Evolutionary conservation across 2,797 vertebrate genomes (phyloP).

Genomic region (Apodemus agrarius): DNA sequence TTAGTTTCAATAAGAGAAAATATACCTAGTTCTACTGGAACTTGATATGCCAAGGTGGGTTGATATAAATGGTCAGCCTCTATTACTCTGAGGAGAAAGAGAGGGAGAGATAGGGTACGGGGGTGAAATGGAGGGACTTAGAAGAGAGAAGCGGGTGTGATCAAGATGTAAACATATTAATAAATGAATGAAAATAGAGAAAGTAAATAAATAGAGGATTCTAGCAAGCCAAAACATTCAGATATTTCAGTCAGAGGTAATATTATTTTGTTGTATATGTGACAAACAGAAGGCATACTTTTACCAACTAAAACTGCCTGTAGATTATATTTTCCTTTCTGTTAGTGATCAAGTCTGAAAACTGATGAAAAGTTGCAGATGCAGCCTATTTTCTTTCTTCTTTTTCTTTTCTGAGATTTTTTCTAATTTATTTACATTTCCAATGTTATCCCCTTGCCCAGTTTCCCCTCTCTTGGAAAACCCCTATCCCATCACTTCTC

Average conservation of each 20-base stretch:
- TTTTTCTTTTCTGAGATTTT: no score
- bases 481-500: no score
- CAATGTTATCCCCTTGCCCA: no score
- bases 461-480: no score
- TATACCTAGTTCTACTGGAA: background rate
- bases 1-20: background rate
- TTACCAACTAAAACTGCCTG: constrained; percentile 18
- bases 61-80: background rate
- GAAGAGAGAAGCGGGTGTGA: background rate
- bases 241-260: constrained; percentile 29
- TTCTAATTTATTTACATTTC: no score
- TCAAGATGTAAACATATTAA: background rate
- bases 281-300: constrained; percentile 28
- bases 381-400: constrained; percentile 47
- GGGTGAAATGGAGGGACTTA: background rate
- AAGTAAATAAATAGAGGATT: no score
- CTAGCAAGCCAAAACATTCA: background rate
- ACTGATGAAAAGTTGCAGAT: constrained; percentile 57
- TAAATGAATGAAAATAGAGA: background rate
- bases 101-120: background rate
- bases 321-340: constrained; percentile 24
- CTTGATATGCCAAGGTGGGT: background rate
- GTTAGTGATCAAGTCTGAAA: constrained; percentile 70
- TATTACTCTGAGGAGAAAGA: no score
- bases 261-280: background rate